These are phyloP conservation scores for Cuculus canorus DNA, from an alignment of 2,797 vertebrate species.

Conservation along the genomic window DNA sequence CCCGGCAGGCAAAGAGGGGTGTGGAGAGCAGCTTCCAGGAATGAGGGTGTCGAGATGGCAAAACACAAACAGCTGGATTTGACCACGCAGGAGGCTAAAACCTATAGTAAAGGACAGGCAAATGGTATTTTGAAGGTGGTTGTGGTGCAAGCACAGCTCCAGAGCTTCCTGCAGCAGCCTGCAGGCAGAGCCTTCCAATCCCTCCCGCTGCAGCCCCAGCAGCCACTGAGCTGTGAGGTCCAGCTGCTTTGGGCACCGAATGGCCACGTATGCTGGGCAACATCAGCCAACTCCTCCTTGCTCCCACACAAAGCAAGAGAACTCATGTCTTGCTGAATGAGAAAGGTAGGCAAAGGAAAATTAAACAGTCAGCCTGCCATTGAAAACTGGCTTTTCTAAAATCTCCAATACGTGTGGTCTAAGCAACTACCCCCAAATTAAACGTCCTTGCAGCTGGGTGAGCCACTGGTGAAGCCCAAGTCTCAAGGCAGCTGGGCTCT, in stretches of 20 bases:
- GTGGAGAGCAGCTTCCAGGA: not conserved
- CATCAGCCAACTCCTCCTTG: not conserved
- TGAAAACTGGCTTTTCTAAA: not conserved
- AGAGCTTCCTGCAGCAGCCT: not conserved
- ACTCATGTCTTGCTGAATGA: not conserved
- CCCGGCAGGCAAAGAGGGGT: slow-evolving; percentile 2
- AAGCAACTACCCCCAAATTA: not conserved
- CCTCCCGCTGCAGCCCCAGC: not conserved
- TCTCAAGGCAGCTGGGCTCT: not conserved
- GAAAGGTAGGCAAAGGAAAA: not conserved
- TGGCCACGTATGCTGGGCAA: not conserved
- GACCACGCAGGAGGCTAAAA: not conserved
- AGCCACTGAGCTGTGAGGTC: not conserved
- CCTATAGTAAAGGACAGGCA: not conserved
- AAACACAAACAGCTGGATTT: not conserved
- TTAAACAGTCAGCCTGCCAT: not conserved
- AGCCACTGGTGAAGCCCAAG: not conserved
- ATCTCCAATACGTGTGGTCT: not conserved
- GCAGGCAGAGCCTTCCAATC: not conserved
- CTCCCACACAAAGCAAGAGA: not conserved
- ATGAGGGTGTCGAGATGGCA: not conserved
- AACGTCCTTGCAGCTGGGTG: not conserved
- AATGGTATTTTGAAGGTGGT: not conserved
- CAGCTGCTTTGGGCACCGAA: not conserved
- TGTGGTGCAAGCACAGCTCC: not conserved